Evolutionary conservation across 92 coral and sea anemone species (phyloP), one percentile per base, ranked within the genome.

Genomic region (Epizoanthus illoricatus): DNA sequence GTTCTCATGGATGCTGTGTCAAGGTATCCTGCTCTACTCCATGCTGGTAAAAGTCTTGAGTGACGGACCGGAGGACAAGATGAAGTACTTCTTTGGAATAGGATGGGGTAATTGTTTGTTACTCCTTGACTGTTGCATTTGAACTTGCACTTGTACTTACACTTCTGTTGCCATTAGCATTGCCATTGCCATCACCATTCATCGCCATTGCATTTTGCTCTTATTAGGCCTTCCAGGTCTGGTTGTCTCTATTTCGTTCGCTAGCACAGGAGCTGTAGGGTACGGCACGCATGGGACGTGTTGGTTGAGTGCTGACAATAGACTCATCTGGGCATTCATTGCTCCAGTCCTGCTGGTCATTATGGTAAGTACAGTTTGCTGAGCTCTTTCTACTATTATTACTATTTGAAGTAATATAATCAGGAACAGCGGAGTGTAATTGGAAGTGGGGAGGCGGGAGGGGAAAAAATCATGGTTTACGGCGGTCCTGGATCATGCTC

Each of bases 1-100:
- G 47, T 91, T 91, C 66, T 87, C 85, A 11, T 91, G 94, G 94
- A 91, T 91, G 94, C 63, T 91, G 52, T 91, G 92, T 33, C 90
- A 91, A 79, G 94, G 88, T 0, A 83, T 86, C 2, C 84, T 84
- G 67, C 81, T 88, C 56, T 91, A 91, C 73, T 82, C 81, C 52
- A 79, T 89, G 39, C 70, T 91, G 6, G 91, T 91, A 56, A 87
- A 85, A 39, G 86, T 91, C 39, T 55, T 91, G 68, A 90, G 86
- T 55, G 84, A 73, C 56, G 69, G 62, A 5, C 75, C 65, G 19
- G 81, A 79, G 20, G 72, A 73, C 1, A 82, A 88, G 62, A 54
- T 87, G 86, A 85, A 68, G 74, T 62, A 81, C 10, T 91, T 86
- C 81, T 85, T 82, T 80, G 75, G 76, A 70, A 78, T 91, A 10